phyloP scores from a whole-genome alignment of 2,888 invertebrate species.

The Euplexia lucipara region DNA sequence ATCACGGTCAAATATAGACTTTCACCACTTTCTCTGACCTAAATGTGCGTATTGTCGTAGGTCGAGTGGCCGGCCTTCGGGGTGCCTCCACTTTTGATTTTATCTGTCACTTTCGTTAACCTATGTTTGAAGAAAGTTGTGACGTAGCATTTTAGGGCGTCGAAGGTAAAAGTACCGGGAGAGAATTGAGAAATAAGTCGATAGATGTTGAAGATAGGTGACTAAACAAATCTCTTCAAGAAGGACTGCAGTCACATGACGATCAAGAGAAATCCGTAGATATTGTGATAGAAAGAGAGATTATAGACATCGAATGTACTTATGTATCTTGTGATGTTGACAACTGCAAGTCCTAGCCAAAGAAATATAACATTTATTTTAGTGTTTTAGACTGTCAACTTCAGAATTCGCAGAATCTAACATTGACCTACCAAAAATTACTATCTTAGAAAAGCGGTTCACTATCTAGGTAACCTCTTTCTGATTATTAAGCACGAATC shows the following conservation, averaged over 20 bases:
- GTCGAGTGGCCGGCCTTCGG: conserved; percentile 84
- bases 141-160: conserved; percentile 74
- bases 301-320: background rate
- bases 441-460: background rate
- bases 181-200: conserved; percentile 64
- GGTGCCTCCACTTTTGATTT: conserved; percentile 84
- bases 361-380: no score
- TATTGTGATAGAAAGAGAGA: background rate
- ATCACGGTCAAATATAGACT: conserved; percentile 85
- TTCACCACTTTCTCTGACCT: conserved; percentile 88
- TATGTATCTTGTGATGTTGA: no score
- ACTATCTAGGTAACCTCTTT: conserved; percentile 10
- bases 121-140: conserved; percentile 79
- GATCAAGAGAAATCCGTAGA: background rate
- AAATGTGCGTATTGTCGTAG: conserved; percentile 82
- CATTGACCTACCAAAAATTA: background rate
- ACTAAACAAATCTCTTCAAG: background rate
- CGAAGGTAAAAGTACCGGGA: conserved; percentile 71
- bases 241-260: background rate
- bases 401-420: no score
- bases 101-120: conserved; percentile 87
- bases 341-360: no score
- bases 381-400: background rate
- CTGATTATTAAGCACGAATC: background rate
- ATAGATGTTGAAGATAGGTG: conserved; percentile 21